Evolutionary conservation across 2,888 invertebrate species (phyloP), one percentile per base, ranked within the genome.

Genomic region (Lamproptera curius): DNA sequence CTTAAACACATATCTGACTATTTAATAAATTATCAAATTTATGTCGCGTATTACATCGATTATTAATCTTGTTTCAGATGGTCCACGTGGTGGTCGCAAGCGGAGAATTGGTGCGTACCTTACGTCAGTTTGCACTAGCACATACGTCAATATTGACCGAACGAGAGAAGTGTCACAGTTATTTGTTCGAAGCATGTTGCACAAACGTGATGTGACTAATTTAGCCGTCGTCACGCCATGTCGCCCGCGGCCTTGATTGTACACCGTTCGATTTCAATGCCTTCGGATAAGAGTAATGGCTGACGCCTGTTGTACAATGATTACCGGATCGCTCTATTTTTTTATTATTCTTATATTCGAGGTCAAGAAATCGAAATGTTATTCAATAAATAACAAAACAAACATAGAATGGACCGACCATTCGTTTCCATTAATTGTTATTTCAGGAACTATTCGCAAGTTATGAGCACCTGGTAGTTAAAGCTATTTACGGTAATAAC

Each of bases 191-290:
- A 50, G 33, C 46, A 45, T 35, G 35, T 37, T 20, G 46, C 28
- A 28, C 40, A 39, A 28, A 46, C 51, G 51, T 46, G 53, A 51
- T 46, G 46, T 50, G 50, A 50, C 34, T 52, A 44, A 51, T 53
- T 48, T 40, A 41, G 39, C 39, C 14, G 42, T 47, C 37, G 46
- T 49, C 42, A 44, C 43, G 48, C 34, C 37, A 16, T 11, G 2
- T 11, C 47, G 15, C 23, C 44, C 33, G 41, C 49, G 44, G 42
- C 49, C 51, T 54, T 50, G 42, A 39, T 43, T 40, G 35, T 15
- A 40, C 26, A 31, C 28, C 58, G 65, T 39, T 49, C 20, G 26
- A 23, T 44, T 49, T 36, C 36, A 40, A 40, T 39, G 28, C 44
- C 36, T 36, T 2, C 14, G n/a, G 40, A 49, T 44, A 49, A 48